Evolutionary conservation across 2,888 invertebrate species (phyloP).

Genomic region (Drosophila ezoana): DNA sequence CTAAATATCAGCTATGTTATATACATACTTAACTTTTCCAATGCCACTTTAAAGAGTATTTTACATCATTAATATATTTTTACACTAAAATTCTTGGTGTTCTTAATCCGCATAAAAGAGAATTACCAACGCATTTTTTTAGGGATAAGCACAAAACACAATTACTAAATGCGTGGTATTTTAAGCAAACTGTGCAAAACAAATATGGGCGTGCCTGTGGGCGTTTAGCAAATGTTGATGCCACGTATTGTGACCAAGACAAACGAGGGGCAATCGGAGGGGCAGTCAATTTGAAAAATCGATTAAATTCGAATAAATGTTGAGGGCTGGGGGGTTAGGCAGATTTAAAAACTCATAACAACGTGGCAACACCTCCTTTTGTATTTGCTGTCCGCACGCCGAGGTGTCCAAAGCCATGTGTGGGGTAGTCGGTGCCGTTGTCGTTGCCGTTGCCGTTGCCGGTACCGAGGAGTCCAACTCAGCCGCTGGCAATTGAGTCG

Average conservation of each 20-base stretch:
- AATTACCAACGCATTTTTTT: too few relatives aligned
- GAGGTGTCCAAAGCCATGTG: conserved; percentile 74
- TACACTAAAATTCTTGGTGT: too few relatives aligned
- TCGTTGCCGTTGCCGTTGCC: conserved; percentile 1
- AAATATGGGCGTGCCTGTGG: conserved; percentile 81
- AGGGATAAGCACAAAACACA: too few relatives aligned
- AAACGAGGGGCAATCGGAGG: conserved; percentile 9
- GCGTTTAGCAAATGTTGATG: conserved; percentile 77
- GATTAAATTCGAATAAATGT: conserved; percentile 84
- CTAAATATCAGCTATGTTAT: too few relatives aligned
- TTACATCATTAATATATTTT: too few relatives aligned
- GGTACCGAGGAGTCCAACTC: conserved; percentile 19
- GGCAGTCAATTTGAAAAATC: conserved; percentile 80
- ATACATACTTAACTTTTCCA: too few relatives aligned
- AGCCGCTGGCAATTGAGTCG: conserved; percentile 63
- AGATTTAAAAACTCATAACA: conserved; percentile 84
- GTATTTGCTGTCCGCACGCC: conserved; percentile 32
- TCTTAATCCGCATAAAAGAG: too few relatives aligned
- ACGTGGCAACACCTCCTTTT: conserved; percentile 82
- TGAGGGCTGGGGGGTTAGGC: conserved; percentile 73
- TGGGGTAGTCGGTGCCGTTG: conserved; percentile 53
- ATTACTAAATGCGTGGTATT: conserved; percentile 30
- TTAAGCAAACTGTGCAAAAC: conserved; percentile 53
- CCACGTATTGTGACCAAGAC: conserved; percentile 40
- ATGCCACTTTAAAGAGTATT: too few relatives aligned